Conservation (phyloP, 1,140 invertebrate genomes). For the Sycophila sp. region DNA sequence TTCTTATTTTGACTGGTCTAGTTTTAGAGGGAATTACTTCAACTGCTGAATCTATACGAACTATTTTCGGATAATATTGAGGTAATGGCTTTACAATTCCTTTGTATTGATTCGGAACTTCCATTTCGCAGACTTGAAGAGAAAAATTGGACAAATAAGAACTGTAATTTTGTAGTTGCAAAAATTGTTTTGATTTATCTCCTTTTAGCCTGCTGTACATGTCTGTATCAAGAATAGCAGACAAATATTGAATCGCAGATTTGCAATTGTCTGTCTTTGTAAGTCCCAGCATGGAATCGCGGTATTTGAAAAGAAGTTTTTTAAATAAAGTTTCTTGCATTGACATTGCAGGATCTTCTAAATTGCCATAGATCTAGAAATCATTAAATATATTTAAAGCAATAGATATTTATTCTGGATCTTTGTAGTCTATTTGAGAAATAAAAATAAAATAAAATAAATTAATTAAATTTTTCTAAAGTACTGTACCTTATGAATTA, state of each 20-base stretch:
- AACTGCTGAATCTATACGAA: conserved; percentile 71
- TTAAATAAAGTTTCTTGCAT: background rate
- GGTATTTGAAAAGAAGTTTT: background rate
- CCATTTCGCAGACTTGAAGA: conserved; percentile 59
- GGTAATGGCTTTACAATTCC: conserved; percentile 70
- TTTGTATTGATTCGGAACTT: conserved; percentile 80
- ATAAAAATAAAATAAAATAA: no score
- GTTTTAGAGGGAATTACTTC: conserved; percentile 69
- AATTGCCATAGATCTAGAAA: no score
- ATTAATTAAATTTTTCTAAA: no score
- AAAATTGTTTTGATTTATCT: background rate
- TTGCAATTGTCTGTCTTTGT: background rate
- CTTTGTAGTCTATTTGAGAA: no score
- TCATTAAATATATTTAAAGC: no score
- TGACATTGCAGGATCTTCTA: no score
- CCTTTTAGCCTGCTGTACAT: conserved; percentile 6
- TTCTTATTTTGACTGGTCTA: conserved; percentile 73
- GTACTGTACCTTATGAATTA: no score
- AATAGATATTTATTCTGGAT: no score
- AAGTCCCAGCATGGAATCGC: background rate
- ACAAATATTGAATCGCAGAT: no score
- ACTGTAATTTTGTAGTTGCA: conserved; percentile 67
- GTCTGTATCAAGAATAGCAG: no score
- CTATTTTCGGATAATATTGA: conserved; percentile 76
- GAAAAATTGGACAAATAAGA: conserved; percentile 73